Conservation (phyloP, 2,797 vertebrate species). For the Ctenosaura bakeri region DNA sequence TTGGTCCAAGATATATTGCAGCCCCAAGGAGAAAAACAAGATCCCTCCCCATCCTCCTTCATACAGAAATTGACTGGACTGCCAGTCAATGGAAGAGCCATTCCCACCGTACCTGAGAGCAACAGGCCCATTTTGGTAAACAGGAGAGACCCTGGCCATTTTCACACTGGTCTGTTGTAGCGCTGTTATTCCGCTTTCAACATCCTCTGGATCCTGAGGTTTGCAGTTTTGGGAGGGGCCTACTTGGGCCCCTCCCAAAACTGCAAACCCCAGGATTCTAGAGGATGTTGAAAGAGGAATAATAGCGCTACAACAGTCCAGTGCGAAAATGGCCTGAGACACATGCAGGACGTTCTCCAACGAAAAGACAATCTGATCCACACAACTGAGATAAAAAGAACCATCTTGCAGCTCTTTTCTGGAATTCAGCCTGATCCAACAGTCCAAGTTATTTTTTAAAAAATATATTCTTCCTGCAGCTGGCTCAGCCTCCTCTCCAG, state of each 20-base stretch:
- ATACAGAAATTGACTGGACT: neutral
- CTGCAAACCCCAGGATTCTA: no score
- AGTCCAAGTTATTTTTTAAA: constrained; percentile 21
- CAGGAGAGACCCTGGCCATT: neutral
- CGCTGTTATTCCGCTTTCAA: no score
- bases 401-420: constrained; percentile 27
- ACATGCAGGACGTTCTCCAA: neutral
- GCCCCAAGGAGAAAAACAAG: no score
- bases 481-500: constrained; percentile 32
- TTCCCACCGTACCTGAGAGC: neutral
- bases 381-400: neutral
- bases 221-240: no score
- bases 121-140: neutral
- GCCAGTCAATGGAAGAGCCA: neutral
- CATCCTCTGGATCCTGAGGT: no score
- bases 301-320: no score
- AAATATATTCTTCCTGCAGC: constrained; percentile 50
- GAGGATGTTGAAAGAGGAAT: no score
- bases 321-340: no score
- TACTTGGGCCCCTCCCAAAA: no score
- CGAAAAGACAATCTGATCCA: neutral
- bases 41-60: no score
- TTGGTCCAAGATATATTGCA: neutral
- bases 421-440: constrained; percentile 33
- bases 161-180: no score